Conservation (phyloP, 2,797 vertebrate species). For the Poeciliopsis gracilis region DNA sequence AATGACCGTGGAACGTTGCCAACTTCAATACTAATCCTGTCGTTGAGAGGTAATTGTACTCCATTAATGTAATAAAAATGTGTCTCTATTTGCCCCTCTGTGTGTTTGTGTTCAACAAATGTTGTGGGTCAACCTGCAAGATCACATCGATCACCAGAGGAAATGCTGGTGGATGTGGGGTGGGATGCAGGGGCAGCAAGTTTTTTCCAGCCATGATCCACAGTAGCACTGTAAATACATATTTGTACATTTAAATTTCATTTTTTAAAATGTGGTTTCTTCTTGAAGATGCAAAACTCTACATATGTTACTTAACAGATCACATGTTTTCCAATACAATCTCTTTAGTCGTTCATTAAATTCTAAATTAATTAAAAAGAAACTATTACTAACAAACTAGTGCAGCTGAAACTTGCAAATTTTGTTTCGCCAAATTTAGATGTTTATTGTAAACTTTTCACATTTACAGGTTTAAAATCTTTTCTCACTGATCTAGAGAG, state of each 20-base stretch:
- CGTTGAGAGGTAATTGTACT: constrained; percentile 66
- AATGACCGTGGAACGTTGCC: constrained; percentile 64
- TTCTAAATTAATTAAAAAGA: background rate
- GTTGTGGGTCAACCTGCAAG: constrained; percentile 62
- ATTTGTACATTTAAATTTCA: background rate
- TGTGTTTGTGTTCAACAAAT: constrained; percentile 40
- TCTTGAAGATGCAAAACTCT: background rate
- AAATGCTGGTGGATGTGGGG: constrained; percentile 33
- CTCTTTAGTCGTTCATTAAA: background rate
- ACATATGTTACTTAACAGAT: background rate
- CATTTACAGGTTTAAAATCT: background rate
- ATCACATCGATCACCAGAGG: constrained; percentile 70
- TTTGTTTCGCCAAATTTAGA: background rate
- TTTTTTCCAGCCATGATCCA: constrained; percentile 7
- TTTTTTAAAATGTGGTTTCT: background rate
- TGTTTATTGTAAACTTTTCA: background rate
- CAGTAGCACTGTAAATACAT: background rate
- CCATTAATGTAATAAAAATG: constrained; percentile 35
- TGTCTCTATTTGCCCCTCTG: constrained; percentile 29
- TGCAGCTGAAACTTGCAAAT: background rate
- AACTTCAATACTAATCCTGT: constrained; percentile 67
- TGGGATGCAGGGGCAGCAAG: constrained; percentile 29
- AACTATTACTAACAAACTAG: background rate
- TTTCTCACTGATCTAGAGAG: background rate
- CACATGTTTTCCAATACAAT: background rate